Base-by-base conservation (phyloP, 2,797 vertebrate genomes). In the Argya squamiceps region DNA sequence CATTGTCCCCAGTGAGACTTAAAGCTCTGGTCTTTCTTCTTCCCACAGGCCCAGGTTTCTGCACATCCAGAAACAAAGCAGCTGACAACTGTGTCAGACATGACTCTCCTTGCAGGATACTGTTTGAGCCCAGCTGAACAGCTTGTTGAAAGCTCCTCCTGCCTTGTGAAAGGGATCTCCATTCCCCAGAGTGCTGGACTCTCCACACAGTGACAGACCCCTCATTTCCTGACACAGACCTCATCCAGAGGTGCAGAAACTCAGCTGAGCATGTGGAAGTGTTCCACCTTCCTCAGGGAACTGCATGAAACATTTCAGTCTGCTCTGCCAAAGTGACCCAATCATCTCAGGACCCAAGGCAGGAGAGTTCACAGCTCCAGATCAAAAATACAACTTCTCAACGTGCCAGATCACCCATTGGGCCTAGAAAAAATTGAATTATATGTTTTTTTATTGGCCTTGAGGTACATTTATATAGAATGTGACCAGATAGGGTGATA, bases 1-100 rank as follows among this genome's bases (percentile, higher is more conserved):
- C 6, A 3, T 70, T 90, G 41, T 92, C 30, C 32, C 30, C 41
- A 32, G 12, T 41, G 65, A 75, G 19, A 34, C 26, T 69, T 74
- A 91, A 63, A 92, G 23, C 50, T 77, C 56, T 95, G 65, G 1
- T 85, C 11, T 24, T 92, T 92, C 79, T 44, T 95, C 59, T 86
- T 77, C 95, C 84, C 70, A 63, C 89, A 99, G 99, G 96, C 98
- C 98, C 4, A 98, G 99, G 50, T 99, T 98, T 92, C 92, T 98
- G 75, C 97, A 97, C 65, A 93, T 98, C 73, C 96, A n/a, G 85
- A 98, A 84, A 22, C 94, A 85, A 56, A 89, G 56, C 71, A 85
- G 64, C 24, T 93, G 70, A 89, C 41, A 50, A 0, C 44, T 78
- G 37, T 71, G 30, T 36, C 37, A 76, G 79, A 69, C 76, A 26